Base-by-base conservation (phyloP, 2,888 invertebrate genomes). In the Stenoptilia bipunctidactyla region DNA sequence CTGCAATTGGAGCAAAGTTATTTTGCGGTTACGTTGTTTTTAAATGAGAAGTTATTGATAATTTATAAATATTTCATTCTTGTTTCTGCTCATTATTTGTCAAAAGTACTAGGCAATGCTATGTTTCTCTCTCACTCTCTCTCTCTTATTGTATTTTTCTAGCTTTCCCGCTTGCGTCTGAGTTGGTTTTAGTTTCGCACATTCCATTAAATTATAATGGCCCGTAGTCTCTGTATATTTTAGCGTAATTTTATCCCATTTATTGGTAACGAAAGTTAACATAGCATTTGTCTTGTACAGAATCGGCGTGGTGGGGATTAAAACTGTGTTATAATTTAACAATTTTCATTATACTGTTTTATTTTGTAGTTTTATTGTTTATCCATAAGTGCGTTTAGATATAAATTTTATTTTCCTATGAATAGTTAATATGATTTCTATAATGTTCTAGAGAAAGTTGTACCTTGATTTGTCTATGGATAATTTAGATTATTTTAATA, bases 311-410 rank as follows among this genome's bases (percentile, higher is more conserved):
- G 73, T 65, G 70, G 69, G 72, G 69, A 66, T 67, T 65, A 63
- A 75, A 73, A 79, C 80, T 83, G 82, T 82, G 79, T 79, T 83
- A 83, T 79, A 74, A 77, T 74, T 75, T 80, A 76, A 80, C 79
- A 75, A 20, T 20, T 75, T 77, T 80, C 77, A 79, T 71, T 77
- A 77, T 73, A 76, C 74, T 79, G 75, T 79, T 80, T 80, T 80
- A 79, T 80, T 82, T 82, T 70, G 68, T 82, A 82, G 76, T 75
- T 12, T 12, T 79, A 79, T 79, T 76, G 68, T 80, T 82, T 82
- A 77, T 73, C 71, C 58, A 47, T 80, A 80, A 73, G 79, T 61
- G 56, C 59, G 76, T 82, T 83, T 83, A 82, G 82, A 82, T 75
- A 58, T 80, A 80, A 75, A 72, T 74, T 71, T 82, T 80, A 76